Base-by-base conservation (phyloP, 2,113 vertebrate species). In the Conger conger region DNA sequence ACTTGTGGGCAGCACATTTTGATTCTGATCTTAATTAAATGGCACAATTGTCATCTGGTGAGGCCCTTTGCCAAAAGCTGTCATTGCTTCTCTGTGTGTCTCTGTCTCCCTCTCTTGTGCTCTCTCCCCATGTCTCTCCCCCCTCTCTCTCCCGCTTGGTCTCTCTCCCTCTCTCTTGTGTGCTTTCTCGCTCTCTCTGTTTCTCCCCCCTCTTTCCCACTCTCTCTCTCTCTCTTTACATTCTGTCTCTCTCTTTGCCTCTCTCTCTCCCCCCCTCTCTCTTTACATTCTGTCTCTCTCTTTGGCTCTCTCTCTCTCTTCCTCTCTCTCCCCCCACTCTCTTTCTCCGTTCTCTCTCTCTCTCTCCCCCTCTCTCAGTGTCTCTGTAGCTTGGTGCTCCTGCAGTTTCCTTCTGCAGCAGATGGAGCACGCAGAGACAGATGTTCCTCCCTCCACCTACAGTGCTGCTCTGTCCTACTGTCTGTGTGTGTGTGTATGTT, bases 401-500 rank as follows among this genome's bases (percentile, higher is more conserved):
- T 73, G 68, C 68, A 33, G 68, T 33, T 73, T 73, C 68, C 68
- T 73, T 30, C 68, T 30, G 68, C 68, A 73, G 68, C 68, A 82
- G 60, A 88, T 76, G 53, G 63, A 82, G 63, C 0, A 38, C 33
- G 20, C 30, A 82, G 20, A 57, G 54, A 82, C 54, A 82, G 82
- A 9, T 83, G 42, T 40, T 40, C 36, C 63, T 45, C 36, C 35
- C 37, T 68, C 17, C 76, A 79, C 35, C 35, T 38, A 13, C 33
- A 18, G 30, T 57, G 60, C 16, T 20, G 16, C 6, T 38, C 63
- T 33, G n/a, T 8, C 63, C 15, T 68, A 7, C 27, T 9, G 50
- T 53, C 23, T 79, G 36, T 68, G 20, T 68, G 27, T 53, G 27
- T 16, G 45, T 20, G 94, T 90, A 20, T 78, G 63, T 27, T 20